Evolutionary conservation across 2,113 vertebrate species (phyloP), one percentile per base, ranked within the genome.

Genomic region (Xiphophorus hellerii): DNA sequence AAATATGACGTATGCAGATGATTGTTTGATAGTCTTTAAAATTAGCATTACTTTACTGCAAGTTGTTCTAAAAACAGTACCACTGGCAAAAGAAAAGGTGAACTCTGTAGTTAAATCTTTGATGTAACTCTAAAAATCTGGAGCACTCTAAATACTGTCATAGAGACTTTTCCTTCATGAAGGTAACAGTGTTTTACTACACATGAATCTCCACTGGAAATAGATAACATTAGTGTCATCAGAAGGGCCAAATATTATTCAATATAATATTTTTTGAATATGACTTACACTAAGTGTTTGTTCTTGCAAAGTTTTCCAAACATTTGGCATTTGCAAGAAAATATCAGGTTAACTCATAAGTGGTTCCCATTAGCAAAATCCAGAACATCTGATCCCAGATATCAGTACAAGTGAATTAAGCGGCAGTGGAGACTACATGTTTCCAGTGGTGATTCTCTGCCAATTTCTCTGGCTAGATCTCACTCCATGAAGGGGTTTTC

Each of bases 401-500:
- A 15, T 48, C 44, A 48, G 44, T 15, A 20, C 17, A 20, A 6
- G 44, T 20, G 17, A 48, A 48, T 20, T 20, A 20, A 48, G 44
- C 17, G 1, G 14, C 44, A 48, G 44, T 20, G 5, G 44, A 48
- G 17, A 48, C 17, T 17, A 48, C 39, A 15, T 42, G 14, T 42
- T 42, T 42, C 39, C 39, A 42, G 39, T 20, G 44, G 25, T 58
- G 22, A 58, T n/a, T 54, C 51, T 42, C 7, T 9, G 7, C 25
- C 20, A 58, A n/a, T 6, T 2, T n/a, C 51, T 58, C 51, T n/a
- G 9, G 51, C 51, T 10, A n/a, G 51, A 25, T 8, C 51, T n/a
- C 22, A 58, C 25, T n/a, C n/a, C 73, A 75, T 62, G 71, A 48
- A 27, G 67, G 64, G 48, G 69, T 71, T 74, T 85, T 76, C 82